phyloP scores from a whole-genome alignment of 2,113 vertebrate genomes.

The Paedocypris sp. region DNA sequence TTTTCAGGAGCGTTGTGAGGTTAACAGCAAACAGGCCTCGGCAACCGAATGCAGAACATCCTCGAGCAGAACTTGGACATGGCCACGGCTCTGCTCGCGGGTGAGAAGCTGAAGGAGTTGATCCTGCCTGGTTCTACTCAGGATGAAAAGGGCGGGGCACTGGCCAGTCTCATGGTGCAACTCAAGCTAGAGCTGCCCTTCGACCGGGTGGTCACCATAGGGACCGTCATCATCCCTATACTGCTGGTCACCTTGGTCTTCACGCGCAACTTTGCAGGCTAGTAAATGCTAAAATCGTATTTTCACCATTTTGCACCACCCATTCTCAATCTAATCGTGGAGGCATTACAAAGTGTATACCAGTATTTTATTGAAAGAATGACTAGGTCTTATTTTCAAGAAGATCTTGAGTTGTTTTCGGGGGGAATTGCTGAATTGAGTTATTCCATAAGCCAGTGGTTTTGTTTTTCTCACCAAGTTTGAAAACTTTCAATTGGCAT shows the following conservation, averaged over 20 bases:
- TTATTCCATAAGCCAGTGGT: no score
- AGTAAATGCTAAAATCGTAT: conserved; percentile 45
- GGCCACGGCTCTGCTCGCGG: conserved; percentile 94
- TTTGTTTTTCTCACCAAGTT: no score
- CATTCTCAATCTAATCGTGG: no score
- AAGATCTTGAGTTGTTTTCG: no score
- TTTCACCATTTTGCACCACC: no score
- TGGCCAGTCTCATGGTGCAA: conserved; percentile 88
- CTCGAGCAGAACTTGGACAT: conserved; percentile 96
- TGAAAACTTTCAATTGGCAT: no score
- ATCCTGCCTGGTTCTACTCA: conserved; percentile 87
- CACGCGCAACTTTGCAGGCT: conserved; percentile 97
- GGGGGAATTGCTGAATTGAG: no score
- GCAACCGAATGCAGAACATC: conserved; percentile 85
- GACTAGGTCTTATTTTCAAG: no score
- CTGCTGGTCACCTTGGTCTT: conserved; percentile 94
- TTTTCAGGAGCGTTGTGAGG: conserved; percentile 24
- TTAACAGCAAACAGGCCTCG: conserved; percentile 19
- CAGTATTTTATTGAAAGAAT: no score
- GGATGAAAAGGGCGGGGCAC: conserved; percentile 81
- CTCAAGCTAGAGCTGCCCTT: conserved; percentile 95
- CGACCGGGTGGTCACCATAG: conserved; percentile 93
- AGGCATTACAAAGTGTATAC: no score
- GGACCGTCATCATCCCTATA: conserved; percentile 95
- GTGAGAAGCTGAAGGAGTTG: conserved; percentile 96